Conservation (phyloP, 2,797 vertebrate species). For the Sebastes reedi region DNA sequence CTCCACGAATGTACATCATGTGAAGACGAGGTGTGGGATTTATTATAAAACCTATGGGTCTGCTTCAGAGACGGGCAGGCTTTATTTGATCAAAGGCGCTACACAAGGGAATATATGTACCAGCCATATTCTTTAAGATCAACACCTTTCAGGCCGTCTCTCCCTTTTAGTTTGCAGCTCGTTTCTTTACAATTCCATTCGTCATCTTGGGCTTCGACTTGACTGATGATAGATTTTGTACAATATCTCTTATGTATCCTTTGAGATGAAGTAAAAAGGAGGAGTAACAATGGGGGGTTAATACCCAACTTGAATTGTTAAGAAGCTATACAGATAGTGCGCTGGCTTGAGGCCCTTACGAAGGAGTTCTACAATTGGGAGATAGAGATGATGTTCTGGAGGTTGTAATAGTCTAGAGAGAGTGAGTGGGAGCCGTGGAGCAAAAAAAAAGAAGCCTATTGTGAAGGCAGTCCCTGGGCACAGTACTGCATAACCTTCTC, state of each 20-base stretch:
- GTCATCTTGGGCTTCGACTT: not conserved
- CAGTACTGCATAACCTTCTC: constrained; percentile 26
- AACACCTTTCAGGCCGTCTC: constrained; percentile 45
- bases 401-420: constrained; percentile 49
- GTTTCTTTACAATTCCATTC: constrained; percentile 37
- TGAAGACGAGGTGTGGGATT: constrained; percentile 40
- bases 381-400: constrained; percentile 39
- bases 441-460: constrained; percentile 12
- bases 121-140: constrained; percentile 46
- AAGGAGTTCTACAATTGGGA: constrained; percentile 41
- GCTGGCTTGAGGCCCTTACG: constrained; percentile 37
- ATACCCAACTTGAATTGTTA: constrained; percentile 42
- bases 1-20: constrained; percentile 13
- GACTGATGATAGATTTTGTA: constrained; percentile 31
- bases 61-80: constrained; percentile 47
- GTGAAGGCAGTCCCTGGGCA: constrained; percentile 38
- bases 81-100: constrained; percentile 60
- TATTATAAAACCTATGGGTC: constrained; percentile 24
- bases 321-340: constrained; percentile 14
- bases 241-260: constrained; percentile 19
- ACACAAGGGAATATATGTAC: constrained; percentile 38
- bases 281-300: constrained; percentile 24
- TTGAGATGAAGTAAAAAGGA: constrained; percentile 35
- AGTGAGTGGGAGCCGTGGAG: constrained; percentile 34
- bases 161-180: constrained; percentile 34